These are phyloP conservation scores for Euproctis similis DNA, from an alignment of 2,888 invertebrate genomes.

Conservation along the genomic window DNA sequence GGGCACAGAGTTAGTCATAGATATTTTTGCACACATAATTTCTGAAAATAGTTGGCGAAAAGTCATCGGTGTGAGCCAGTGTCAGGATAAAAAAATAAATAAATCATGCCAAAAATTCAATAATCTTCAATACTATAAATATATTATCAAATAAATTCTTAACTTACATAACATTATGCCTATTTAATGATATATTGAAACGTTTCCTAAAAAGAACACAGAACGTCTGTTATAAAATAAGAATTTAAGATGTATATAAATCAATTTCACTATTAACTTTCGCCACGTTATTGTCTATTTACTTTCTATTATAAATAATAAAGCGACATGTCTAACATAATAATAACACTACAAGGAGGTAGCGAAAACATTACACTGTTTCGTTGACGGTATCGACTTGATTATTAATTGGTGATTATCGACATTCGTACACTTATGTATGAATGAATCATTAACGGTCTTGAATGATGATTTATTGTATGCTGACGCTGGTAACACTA, in stretches of 20 bases:
- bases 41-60: too few relatives aligned
- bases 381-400: too few relatives aligned
- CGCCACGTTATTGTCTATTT: constrained; percentile 71
- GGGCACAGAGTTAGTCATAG: too few relatives aligned
- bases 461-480: constrained; percentile 31
- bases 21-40: too few relatives aligned
- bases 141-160: too few relatives aligned
- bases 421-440: constrained; percentile 34
- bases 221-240: constrained; percentile 39
- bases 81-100: too few relatives aligned
- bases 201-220: constrained; percentile 66
- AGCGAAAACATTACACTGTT: constrained; percentile 53
- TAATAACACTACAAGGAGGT: too few relatives aligned
- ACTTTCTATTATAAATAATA: constrained; percentile 71
- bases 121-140: too few relatives aligned
- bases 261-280: constrained; percentile 72
- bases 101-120: too few relatives aligned
- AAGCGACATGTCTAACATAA: constrained; percentile 36
- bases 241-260: too few relatives aligned
- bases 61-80: too few relatives aligned
- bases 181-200: constrained; percentile 61
- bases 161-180: too few relatives aligned
- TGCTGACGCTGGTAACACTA: constrained; percentile 12
- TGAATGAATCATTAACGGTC: constrained; percentile 35
- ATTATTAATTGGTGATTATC: constrained; percentile 47